Evolutionary conservation across 2,797 vertebrate genomes (phyloP), one percentile per base, ranked within the genome.

Genomic region (Ctenochaetus hawaiiensis): DNA sequence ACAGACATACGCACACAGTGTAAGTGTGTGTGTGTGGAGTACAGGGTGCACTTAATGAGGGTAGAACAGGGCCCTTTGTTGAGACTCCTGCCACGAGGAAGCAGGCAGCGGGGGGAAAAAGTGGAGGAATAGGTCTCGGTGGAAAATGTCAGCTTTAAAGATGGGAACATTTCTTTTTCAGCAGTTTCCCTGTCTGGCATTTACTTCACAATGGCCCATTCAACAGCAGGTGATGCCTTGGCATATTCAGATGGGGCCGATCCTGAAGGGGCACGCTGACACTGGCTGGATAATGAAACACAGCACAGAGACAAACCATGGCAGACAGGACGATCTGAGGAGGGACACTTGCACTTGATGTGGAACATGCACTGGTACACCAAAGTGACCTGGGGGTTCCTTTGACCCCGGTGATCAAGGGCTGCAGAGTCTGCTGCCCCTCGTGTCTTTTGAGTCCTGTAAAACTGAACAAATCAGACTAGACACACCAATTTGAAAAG

Each of bases 131-230:
- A 84, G 66, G 89, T 91, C 89, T 87, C 34, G 16, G 88, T 84
- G 86, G 93, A 92, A 95, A 95, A 95, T 95, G 93, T 94, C 93
- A 95, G 88, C 89, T 89, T 91, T 81, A 92, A 94, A 93, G 87
- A 94, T 80, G 84, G 89, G 92, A 93, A 92, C 90, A 83, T 92
- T 92, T 93, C 87, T 91, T 91, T 93, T 92, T 92, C 89, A 79
- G 77, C 87, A 78, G 81, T 89, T 88, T 87, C 78, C 77, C 85
- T 77, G 68, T 86, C 86, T 94, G 95, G 92, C 94, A 94, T 95
- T 95, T 95, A 91, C 89, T 93, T 90, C 91, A 95, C 94, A 94
- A 95, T 92, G 85, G 87, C 75, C 86, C 89, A 93, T 94, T 95
- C 90, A 94, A 85, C 85, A 87, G 87, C 88, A 92, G 91, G 93